Evolutionary conservation across 2,888 invertebrate genomes (phyloP), one percentile per base, ranked within the genome.

Genomic region (Tribolium freemani): DNA sequence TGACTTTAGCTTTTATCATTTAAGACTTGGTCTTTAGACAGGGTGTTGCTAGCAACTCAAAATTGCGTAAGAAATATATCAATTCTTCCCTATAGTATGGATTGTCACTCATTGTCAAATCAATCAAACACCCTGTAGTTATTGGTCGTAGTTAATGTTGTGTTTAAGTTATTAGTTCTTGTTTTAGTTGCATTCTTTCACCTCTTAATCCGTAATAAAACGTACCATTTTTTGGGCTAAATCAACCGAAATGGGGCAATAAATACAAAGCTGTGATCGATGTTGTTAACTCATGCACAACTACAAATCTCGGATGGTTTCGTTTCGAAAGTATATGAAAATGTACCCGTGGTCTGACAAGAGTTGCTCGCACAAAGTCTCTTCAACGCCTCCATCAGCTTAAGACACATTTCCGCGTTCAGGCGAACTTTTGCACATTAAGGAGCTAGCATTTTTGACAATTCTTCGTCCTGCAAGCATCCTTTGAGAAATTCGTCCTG

Each of bases 401-500:
- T 58, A 69, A 63, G 53, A 48, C 69, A 31, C 58, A 54, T 61
- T 69, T 48, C 46, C 69, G 61, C 69, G 53, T 53, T 57, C 9
- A 44, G 21, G 3, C 16, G n/a, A 1, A 16, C 21, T 56, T 31
- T 21, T 58, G 53, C 79, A 72, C 77, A 90, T 94, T 95, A 96
- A 89, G 96, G 96, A 82, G 96, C 96, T 85, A 96, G 90, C 96
- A 96, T 96, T 88, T 96, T 96, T 75, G 96, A 96, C 76, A 97
- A 90, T 87, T 97, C 96, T 88, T 97, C 97, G 85, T 98, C 98
- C 87, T 97, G 96, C 85, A 98, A 93, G 87, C 98, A 98, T 72
- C 98, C 98, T 87, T 98, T 97, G 76, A 98, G 92, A 88, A 98
- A 98, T 89, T 99, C 99, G 79, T 98, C 97, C 88, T 98, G 96